Base-by-base conservation (phyloP, 2,113 vertebrate species). In the Anser cygnoides region DNA sequence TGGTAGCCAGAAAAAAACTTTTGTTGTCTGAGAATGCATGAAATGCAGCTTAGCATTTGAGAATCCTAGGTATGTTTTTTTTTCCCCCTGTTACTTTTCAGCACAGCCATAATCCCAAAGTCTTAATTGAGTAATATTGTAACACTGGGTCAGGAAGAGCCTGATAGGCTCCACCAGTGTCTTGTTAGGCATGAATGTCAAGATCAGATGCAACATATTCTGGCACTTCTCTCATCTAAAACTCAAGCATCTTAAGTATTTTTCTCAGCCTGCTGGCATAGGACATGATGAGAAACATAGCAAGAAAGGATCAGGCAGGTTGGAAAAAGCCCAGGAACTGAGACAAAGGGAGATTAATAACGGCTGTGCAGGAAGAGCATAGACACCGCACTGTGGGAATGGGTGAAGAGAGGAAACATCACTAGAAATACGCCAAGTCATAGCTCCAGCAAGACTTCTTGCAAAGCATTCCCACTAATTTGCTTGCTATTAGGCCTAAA, bases 271-370 rank as follows among this genome's bases (percentile, higher is more conserved):
- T 93, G 52, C 11, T 76, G 65, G 35, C 49, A 66, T 0, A 71
- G 31, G 59, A 43, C 29, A 59, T 0, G 0, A 82, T 70, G 26
- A 72, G 39, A 76, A 92, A 78, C 35, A 72, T 23, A 57, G 71
- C 8, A 76, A 68, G 52, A 7, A 89, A 61, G 19, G 16, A 87
- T 75, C 57, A 78, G 41, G 46, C 61, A 90, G 68, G 41, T 74
- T 68, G 26, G 43, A 68, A 84, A 71, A 43, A 61, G 49, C 43
- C 73, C 78, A 66, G 52, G 58, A 87, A 75, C 19, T 46, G 43
- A 84, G 59, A 90, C 77, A 93, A 91, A 84, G 28, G 39, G 43
- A 91, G 39, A 87, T 71, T 52, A 83, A 75, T 33, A 90, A 78
- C 18, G 77, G 73, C 61, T 72, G 23, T 37, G 54, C 49, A 78